These are phyloP conservation scores for Leucoraja ocellata DNA, from an alignment of 2,797 vertebrate species.

Conservation along the genomic window DNA sequence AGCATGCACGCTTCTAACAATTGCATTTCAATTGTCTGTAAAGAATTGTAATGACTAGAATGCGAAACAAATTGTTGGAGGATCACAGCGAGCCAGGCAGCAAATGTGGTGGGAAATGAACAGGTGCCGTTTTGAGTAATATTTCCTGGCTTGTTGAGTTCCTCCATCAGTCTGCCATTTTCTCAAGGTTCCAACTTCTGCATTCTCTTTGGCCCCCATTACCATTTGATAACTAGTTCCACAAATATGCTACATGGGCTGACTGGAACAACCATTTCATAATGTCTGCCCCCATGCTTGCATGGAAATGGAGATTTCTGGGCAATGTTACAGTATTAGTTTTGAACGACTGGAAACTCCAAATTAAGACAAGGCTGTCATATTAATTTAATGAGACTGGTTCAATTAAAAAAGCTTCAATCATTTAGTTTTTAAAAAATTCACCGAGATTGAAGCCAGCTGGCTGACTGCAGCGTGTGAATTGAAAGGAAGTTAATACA, in stretches of 20 bases:
- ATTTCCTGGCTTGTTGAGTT: too few species aligned
- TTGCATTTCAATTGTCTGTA: not conserved
- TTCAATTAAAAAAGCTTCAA: conserved; percentile 13
- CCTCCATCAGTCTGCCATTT: too few species aligned
- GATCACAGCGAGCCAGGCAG: too few species aligned
- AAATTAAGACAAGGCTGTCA: conserved; percentile 35
- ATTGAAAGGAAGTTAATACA: not conserved
- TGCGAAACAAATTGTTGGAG: too few species aligned
- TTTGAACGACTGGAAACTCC: not conserved
- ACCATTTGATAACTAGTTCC: not conserved
- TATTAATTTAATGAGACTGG: not conserved
- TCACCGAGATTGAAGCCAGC: not conserved
- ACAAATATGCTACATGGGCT: not conserved
- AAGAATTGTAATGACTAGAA: not conserved
- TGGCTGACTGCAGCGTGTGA: not conserved
- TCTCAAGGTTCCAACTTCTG: too few species aligned
- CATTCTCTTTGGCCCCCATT: too few species aligned
- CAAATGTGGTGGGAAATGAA: too few species aligned
- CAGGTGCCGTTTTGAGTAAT: too few species aligned
- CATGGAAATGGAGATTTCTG: not conserved
- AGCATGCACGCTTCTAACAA: not conserved
- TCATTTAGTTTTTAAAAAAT: not conserved
- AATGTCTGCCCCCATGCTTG: conserved; percentile 16
- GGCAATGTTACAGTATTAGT: conserved; percentile 26
- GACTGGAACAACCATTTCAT: conserved; percentile 14